Percentiles rank a stretch among this genome's conserved stretches.
Evolutionary conservation across 2,797 vertebrate species (phyloP).

Genomic region (Petrocephalus schoutedeni): DNA sequence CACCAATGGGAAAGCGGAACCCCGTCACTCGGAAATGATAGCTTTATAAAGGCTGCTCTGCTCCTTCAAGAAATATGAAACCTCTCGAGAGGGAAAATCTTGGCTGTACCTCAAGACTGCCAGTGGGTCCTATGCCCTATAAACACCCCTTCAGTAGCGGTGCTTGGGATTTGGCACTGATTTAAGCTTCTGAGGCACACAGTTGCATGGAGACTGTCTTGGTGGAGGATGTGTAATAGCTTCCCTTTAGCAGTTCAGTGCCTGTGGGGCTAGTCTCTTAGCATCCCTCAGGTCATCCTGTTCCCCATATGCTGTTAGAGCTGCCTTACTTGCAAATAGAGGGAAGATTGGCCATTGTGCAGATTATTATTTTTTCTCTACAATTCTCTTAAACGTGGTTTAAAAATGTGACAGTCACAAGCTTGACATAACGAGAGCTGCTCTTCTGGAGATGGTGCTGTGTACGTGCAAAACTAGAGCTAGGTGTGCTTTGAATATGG

Average conservation of each 20-base stretch:
- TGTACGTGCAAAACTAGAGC: background rate
- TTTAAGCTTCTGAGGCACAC: background rate
- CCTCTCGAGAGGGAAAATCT: background rate
- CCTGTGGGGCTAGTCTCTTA: background rate
- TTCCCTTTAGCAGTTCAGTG: background rate
- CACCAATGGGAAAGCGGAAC: background rate
- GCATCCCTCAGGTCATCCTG: background rate
- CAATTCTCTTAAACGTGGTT: background rate
- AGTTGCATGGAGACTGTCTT: background rate
- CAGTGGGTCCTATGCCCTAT: background rate
- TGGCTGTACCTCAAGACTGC: background rate
- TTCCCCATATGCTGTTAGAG: background rate
- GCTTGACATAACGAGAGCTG: background rate
- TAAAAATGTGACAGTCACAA: background rate
- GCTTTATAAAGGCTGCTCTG: background rate
- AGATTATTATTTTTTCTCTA: background rate
- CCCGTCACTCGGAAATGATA: background rate
- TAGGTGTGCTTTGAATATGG: background rate
- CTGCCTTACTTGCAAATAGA: background rate
- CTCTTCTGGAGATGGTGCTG: background rate
- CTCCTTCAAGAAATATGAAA: background rate
- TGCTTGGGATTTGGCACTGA: background rate
- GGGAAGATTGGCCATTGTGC: background rate
- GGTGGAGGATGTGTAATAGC: background rate
- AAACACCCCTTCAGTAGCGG: background rate